phyloP scores from a whole-genome alignment of 2,113 vertebrate species.

The Chionomys nivalis region DNA sequence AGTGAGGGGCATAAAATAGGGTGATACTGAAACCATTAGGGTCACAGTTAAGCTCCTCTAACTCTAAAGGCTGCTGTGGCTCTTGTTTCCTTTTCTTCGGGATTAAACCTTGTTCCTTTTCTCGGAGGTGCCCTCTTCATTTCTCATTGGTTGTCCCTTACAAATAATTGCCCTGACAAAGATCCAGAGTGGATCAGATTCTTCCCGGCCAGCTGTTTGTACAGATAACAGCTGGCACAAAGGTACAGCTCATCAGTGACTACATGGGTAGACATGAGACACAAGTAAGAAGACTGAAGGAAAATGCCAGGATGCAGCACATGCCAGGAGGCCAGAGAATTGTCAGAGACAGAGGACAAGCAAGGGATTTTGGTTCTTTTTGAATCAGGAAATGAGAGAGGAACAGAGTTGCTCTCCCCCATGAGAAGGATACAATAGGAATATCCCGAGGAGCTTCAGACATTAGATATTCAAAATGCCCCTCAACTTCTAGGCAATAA shows the following conservation, averaged over 20 bases:
- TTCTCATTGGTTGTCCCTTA: neutral
- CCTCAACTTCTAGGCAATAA: neutral
- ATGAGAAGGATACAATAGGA: conserved; percentile 68
- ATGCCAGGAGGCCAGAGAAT: neutral
- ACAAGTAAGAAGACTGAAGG: neutral
- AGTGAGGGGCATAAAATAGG: neutral
- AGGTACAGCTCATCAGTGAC: neutral
- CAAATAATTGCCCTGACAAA: neutral
- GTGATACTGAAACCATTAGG: neutral
- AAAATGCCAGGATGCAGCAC: neutral
- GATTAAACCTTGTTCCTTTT: neutral
- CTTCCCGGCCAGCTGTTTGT: neutral
- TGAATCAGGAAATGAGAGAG: conserved; percentile 58
- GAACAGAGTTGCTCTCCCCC: conserved; percentile 51
- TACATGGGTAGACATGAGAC: neutral
- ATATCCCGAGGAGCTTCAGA: conserved; percentile 40
- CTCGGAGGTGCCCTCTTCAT: neutral
- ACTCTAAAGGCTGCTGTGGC: neutral
- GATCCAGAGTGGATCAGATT: neutral
- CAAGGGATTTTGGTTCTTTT: neutral
- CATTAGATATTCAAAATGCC: neutral
- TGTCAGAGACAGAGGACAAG: neutral
- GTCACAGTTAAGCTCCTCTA: neutral
- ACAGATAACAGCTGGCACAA: neutral
- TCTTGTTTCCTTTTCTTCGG: neutral